These are phyloP conservation scores for Cephus sareptanus DNA, from an alignment of 2,888 invertebrate species.

Conservation along the genomic window DNA sequence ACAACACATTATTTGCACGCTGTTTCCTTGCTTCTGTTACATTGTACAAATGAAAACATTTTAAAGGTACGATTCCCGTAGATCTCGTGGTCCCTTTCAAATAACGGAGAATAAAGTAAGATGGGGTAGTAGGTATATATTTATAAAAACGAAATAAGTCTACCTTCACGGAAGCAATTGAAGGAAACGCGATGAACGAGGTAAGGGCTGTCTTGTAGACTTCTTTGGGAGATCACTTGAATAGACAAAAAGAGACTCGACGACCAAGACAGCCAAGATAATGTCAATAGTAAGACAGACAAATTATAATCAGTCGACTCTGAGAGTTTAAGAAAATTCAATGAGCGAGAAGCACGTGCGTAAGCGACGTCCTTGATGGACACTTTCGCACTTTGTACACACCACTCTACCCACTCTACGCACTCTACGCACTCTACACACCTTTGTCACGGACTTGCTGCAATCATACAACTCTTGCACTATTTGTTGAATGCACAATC, in stretches of 20 bases:
- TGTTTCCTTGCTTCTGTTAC: not conserved
- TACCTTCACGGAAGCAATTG: conserved; percentile 66
- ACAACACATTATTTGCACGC: too few relatives aligned
- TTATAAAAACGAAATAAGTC: too few relatives aligned
- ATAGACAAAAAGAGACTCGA: not conserved
- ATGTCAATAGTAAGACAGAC: too few relatives aligned
- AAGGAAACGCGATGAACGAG: conserved; percentile 63
- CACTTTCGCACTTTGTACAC: not conserved
- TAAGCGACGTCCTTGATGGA: not conserved
- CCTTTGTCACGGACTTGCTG: too few relatives aligned
- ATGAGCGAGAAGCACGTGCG: not conserved
- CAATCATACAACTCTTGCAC: too few relatives aligned
- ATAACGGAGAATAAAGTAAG: too few relatives aligned
- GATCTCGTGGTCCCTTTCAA: conserved; percentile 26
- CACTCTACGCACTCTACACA: not conserved
- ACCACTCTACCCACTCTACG: not conserved
- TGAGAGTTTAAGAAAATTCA: not conserved
- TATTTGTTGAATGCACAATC: too few relatives aligned
- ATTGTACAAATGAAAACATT: not conserved
- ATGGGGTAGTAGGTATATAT: too few relatives aligned
- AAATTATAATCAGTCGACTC: not conserved
- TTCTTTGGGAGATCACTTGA: conserved; percentile 33
- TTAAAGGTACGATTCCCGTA: not conserved
- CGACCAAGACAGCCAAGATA: too few relatives aligned
- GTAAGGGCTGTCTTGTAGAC: conserved; percentile 65